Conservation (phyloP, 2,888 invertebrate genomes). For the Molanna angustata region DNA sequence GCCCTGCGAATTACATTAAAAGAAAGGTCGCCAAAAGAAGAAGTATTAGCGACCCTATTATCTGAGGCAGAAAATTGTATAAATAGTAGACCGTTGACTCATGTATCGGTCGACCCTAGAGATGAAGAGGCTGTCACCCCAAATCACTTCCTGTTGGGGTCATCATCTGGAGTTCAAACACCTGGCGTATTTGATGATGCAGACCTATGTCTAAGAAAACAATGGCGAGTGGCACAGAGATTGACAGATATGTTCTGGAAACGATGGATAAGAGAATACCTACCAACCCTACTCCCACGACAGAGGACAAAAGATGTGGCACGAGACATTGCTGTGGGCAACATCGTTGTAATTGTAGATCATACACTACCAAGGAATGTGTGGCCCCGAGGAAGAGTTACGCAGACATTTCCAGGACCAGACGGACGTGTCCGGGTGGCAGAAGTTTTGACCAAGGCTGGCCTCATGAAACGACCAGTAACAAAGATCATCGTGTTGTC, state of each 20-base stretch:
- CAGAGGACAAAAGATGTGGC: slow-evolving; percentile 15
- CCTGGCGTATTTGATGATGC: not conserved
- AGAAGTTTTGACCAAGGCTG: not conserved
- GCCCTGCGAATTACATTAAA: slow-evolving; percentile 28
- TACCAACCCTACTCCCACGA: slow-evolving; percentile 24
- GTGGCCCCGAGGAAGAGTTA: slow-evolving; percentile 12
- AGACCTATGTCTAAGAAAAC: not conserved
- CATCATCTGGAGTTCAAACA: not conserved
- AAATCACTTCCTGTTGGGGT: slow-evolving; percentile 1
- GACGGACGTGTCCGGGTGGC: not conserved
- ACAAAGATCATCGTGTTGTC: slow-evolving; percentile 1
- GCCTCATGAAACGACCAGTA: not conserved
- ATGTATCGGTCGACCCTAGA: not conserved
- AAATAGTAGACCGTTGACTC: not conserved
- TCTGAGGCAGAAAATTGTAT: not conserved
- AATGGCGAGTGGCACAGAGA: not conserved
- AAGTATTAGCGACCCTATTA: too few species aligned
- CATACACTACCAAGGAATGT: slow-evolving; percentile 11
- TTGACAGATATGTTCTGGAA: slow-evolving; percentile 21
- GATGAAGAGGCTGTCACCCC: not conserved
- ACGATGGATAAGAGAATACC: slow-evolving; percentile 30
- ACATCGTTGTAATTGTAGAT: slow-evolving; percentile 17
- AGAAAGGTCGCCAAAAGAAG: slow-evolving; percentile 3
- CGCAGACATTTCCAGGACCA: not conserved
- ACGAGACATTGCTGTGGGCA: not conserved